Evolutionary conservation across 1,140 invertebrate genomes (phyloP), one percentile per base, ranked within the genome.

Genomic region (Rhagoletis pomonella): DNA sequence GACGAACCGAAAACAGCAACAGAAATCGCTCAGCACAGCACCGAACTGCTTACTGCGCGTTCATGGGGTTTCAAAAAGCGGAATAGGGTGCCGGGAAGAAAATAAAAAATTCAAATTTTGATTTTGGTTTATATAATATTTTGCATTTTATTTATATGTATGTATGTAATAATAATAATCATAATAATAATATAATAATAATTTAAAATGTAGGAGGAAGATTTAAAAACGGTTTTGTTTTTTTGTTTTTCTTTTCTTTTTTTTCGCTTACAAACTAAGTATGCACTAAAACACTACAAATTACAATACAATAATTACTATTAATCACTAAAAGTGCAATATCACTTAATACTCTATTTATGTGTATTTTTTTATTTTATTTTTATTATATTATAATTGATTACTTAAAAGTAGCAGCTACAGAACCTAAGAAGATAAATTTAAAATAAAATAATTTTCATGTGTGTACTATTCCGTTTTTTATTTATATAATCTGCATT

Each of bases 381-480:
- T 84, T 89, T 77, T 89, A 85, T 89, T 86, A 86, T 73, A 88
- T 29, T 29, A 87, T 64, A 65, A 87, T 86, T 88, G 81, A 73
- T 88, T 81, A 81, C 44, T 81, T 55, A 81, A 17, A 3, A 73
- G 67, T 73, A 47, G 67, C 12, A 62, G 60, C 60, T 62, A 58
- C 69, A 73, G 73, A 62, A 62, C 42, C 47, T 73, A 73, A 73
- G 9, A 47, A 4, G 39, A 89, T 88, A 88, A 90, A 90, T 89
- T 90, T 89, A 89, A 89, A 88, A 89, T 88, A 90, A 89, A 89
- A 84, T 59, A 4, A 44, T 55, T 84, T 84, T 50, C 55, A 19
- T 84, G 5, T 84, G 55, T 84, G 47, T 55, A 58, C 55, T 84
- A 58, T 55, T 19, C 29, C 29, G 29, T 29, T 84, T 55, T 10